These are phyloP conservation scores for Nyctibius bracteatus DNA, from an alignment of 2,113 vertebrate genomes.

Conservation along the genomic window DNA sequence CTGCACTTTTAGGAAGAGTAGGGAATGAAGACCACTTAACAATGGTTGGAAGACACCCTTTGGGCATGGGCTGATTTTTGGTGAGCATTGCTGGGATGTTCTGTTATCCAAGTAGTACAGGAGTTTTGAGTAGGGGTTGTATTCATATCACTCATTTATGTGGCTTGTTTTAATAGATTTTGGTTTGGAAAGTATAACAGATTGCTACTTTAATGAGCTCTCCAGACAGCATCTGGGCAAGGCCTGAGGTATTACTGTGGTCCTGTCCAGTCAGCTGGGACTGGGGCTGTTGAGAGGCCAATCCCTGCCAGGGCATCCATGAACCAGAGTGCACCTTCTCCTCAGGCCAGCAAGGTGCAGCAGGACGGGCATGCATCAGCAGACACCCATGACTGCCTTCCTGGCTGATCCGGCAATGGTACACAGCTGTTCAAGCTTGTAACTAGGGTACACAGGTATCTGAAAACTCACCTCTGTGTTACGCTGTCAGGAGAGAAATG, in stretches of 20 bases:
- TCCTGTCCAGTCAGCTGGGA: not conserved
- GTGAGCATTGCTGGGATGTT: accelerated
- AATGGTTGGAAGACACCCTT: not conserved
- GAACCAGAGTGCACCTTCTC: accelerated
- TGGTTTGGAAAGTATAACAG: not conserved
- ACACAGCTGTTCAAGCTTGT: not conserved
- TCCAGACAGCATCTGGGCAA: not conserved
- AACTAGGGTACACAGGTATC: accelerated
- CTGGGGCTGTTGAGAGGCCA: not conserved
- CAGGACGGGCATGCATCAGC: accelerated
- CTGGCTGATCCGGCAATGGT: not conserved
- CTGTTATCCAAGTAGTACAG: not conserved
- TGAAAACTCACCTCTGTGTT: not conserved
- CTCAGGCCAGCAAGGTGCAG: accelerated
- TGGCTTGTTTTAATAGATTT: not conserved
- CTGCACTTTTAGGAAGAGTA: not conserved
- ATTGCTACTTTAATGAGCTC: not conserved
- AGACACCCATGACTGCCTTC: not conserved
- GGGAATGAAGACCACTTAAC: not conserved
- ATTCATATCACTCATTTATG: not conserved
- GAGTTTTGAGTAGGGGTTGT: not conserved
- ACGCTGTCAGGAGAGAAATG: not conserved
- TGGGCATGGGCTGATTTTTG: not conserved
- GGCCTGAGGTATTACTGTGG: not conserved
- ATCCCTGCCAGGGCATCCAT: accelerated